phyloP scores from a whole-genome alignment of 2,797 vertebrate genomes.

The Avahi laniger region DNA sequence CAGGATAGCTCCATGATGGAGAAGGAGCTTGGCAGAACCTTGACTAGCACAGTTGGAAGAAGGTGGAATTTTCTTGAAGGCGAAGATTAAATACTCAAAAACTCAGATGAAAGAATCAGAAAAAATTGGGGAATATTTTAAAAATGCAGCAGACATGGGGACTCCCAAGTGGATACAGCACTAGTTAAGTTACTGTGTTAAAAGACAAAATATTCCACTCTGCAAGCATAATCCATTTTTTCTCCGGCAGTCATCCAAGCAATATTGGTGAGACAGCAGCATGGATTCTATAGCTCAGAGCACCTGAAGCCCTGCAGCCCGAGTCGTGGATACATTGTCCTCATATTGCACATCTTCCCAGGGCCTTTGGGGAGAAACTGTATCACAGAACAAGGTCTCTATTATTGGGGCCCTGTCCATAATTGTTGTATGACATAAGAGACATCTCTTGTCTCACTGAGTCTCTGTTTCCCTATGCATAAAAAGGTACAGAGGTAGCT shows the following conservation, averaged over 20 bases:
- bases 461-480: background rate
- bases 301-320: background rate
- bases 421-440: background rate
- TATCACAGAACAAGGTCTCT: background rate
- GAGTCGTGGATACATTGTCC: accelerated
- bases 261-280: background rate
- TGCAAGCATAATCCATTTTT: background rate
- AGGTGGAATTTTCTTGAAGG: background rate
- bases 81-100: background rate
- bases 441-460: background rate
- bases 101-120: background rate
- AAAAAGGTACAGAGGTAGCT: background rate
- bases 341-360: background rate
- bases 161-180: background rate
- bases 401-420: accelerated
- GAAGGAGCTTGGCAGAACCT: background rate
- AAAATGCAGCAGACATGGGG: background rate
- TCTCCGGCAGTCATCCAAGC: accelerated
- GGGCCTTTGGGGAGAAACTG: background rate
- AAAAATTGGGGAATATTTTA: background rate
- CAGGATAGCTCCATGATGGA: background rate
- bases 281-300: background rate
- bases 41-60: background rate
- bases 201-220: background rate
- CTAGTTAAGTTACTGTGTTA: background rate